Conservation (phyloP, 1,140 invertebrate species). For the Diorhabda elongata region DNA sequence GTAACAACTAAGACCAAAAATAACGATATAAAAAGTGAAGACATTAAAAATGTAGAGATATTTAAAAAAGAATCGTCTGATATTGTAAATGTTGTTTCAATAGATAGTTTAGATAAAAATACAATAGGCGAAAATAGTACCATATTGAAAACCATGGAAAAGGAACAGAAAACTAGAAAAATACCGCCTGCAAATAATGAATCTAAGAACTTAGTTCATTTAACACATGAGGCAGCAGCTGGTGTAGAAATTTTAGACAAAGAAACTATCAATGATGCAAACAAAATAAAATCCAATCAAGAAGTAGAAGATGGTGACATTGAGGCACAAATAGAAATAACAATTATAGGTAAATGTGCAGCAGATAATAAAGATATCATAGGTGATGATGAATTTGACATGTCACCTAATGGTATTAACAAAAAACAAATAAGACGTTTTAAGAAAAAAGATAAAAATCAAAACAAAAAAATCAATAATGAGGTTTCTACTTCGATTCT, state of each 20-base stretch:
- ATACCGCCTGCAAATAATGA: not conserved
- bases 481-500: no score
- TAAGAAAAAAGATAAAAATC: not conserved
- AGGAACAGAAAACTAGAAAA: not conserved
- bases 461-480: not conserved
- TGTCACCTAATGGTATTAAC: no score
- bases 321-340: not conserved
- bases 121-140: not conserved
- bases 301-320: not conserved
- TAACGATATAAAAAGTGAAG: not conserved
- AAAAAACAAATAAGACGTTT: not conserved
- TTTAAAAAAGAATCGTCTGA: not conserved
- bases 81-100: not conserved
- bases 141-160: not conserved
- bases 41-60: not conserved
- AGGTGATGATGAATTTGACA: no score
- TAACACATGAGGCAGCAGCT: not conserved
- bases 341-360: not conserved
- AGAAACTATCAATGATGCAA: slow-evolving; percentile 5
- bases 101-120: no score
- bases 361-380: no score
- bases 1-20: no score
- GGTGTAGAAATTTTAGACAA: not conserved
- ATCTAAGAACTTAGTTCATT: not conserved
- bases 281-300: not conserved